A percentile compares a stretch with the other conserved stretches of the same genome.
These are phyloP conservation scores for Aporophyla lueneburgensis DNA, from an alignment of 2,888 invertebrate genomes.

Conservation along the genomic window DNA sequence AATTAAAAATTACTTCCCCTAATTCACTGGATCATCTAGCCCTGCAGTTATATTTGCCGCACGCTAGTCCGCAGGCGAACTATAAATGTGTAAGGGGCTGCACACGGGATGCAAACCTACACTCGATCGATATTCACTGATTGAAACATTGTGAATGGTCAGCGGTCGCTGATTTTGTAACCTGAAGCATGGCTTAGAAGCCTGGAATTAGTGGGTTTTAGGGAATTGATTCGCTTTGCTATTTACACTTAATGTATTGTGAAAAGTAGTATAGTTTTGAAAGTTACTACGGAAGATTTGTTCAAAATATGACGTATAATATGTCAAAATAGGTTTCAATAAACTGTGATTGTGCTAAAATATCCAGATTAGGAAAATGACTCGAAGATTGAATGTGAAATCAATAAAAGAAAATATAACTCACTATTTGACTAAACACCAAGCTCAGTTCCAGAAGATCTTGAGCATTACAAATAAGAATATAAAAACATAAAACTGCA, in stretches of 20 bases:
- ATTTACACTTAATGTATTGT: not conserved
- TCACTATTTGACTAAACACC: too few relatives aligned
- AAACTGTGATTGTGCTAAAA: too few relatives aligned
- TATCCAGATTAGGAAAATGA: too few relatives aligned
- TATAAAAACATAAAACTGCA: not conserved
- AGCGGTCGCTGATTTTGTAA: constrained; percentile 48
- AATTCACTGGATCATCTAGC: constrained; percentile 29
- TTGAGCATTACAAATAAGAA: not conserved
- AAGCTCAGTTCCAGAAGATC: too few relatives aligned
- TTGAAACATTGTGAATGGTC: constrained; percentile 60
- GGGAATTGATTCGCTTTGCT: not conserved
- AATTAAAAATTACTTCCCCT: constrained; percentile 38
- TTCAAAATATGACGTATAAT: not conserved
- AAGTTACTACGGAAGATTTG: not conserved
- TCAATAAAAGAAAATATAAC: too few relatives aligned
- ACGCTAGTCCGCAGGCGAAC: constrained; percentile 26
- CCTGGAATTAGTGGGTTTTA: not conserved
- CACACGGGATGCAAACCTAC: constrained; percentile 58
- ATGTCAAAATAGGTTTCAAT: not conserved
- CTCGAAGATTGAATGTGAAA: too few relatives aligned
- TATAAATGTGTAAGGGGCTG: constrained; percentile 57
- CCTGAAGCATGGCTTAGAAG: constrained; percentile 15
- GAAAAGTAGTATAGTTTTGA: not conserved
- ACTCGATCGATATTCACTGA: constrained; percentile 61
- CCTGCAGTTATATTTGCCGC: constrained; percentile 38